Evolutionary conservation across 2,888 invertebrate genomes (phyloP).

Genomic region (Ctena decussata): DNA sequence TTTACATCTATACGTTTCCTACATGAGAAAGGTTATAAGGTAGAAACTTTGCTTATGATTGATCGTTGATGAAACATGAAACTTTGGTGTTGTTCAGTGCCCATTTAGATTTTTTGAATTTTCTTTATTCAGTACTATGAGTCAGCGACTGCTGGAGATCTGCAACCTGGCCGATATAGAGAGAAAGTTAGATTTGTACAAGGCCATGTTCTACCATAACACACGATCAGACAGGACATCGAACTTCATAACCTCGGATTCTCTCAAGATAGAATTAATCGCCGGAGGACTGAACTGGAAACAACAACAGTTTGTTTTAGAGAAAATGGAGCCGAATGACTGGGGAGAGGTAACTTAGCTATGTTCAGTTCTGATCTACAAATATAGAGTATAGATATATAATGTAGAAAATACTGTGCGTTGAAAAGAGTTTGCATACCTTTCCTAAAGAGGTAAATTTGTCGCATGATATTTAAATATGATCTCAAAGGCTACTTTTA

Average conservation of each 20-base stretch:
- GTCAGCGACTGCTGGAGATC: slow-evolving; percentile 82
- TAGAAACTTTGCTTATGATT: too few species aligned
- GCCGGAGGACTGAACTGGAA: slow-evolving; percentile 84
- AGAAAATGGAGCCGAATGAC: slow-evolving; percentile 79
- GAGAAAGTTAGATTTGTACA: slow-evolving; percentile 83
- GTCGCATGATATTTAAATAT: too few species aligned
- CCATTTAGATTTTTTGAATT: background rate
- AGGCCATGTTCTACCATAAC: slow-evolving; percentile 83
- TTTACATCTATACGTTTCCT: too few species aligned
- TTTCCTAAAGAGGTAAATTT: too few species aligned
- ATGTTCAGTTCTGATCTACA: too few species aligned
- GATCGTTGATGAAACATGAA: too few species aligned
- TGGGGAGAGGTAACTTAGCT: slow-evolving; percentile 77
- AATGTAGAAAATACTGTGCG: too few species aligned
- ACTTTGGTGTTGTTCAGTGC: too few species aligned
- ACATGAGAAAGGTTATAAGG: too few species aligned
- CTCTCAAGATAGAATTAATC: slow-evolving; percentile 83
- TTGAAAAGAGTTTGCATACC: too few species aligned
- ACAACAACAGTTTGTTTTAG: slow-evolving; percentile 83
- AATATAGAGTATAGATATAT: too few species aligned
- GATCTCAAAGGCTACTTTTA: too few species aligned
- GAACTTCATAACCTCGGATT: slow-evolving; percentile 84
- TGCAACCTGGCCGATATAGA: slow-evolving; percentile 84
- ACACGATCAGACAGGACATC: slow-evolving; percentile 75
- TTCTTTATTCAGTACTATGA: slow-evolving; percentile 75